Base-by-base conservation (phyloP, 2,113 vertebrate genomes). In the Eurystomus gularis region DNA sequence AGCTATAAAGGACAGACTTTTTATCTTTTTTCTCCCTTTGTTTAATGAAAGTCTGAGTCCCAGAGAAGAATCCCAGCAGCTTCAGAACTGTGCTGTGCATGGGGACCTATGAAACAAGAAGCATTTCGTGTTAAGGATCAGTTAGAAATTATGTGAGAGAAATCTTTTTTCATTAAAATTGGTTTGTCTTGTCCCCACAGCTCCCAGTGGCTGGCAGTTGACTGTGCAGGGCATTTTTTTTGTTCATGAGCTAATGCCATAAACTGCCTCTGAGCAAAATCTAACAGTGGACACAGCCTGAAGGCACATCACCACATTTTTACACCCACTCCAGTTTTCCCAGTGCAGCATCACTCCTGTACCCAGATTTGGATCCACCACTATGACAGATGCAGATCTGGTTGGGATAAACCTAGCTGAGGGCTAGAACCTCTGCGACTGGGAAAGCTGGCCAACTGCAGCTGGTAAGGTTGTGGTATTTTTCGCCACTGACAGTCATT, bases 41-140 rank as follows among this genome's bases (percentile, higher is more conserved):
- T 88, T 92, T 94, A 86, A 82, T 86, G 71, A 60, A 93, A 90
- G 17, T 54, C 49, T 80, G 58, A 88, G 42, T 83, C 61, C 65
- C 66, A 77, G 58, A 73, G 46, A 86, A 87, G 52, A 88, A 70
- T 42, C 33, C 80, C 60, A 86, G 62, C 46, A 54, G 35, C 52
- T 94, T 64, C 60, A 90, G 65, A 84, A 78, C 35, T 48, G 15
- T 42, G 62, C 51, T 71, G 42, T 81, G 39, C 55, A 55, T 13
- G 28, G 55, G 55, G 42, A 90, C 46, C 71, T 64, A 51, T 94
- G n/a, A 78, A 92, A 82, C 29, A 28, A n/a, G 29, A 90, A 92
- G 13, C 26, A 60, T 60, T 91, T 84, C 52, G 31, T 68, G 64
- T 57, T 84, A 72, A 44, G 18, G 39, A 82, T 84, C 76, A 71